These are phyloP conservation scores for Drosophila paucipuncta DNA, from an alignment of 2,888 invertebrate species.

Conservation along the genomic window DNA sequence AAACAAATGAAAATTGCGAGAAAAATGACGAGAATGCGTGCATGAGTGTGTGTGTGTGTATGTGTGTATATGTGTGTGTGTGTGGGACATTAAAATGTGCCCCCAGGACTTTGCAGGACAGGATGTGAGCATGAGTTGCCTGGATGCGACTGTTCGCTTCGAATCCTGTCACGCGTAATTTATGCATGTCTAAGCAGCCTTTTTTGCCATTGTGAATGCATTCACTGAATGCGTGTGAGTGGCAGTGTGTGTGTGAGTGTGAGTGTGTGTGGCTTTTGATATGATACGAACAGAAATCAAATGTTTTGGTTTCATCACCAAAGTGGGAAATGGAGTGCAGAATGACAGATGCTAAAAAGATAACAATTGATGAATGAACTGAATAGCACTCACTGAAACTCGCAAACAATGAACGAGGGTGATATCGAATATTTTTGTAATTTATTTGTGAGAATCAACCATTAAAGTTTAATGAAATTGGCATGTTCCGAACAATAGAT, in stretches of 20 bases:
- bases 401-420: background rate
- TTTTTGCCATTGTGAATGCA: slow-evolving; percentile 35
- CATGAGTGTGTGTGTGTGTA: background rate
- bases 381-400: slow-evolving; percentile 33
- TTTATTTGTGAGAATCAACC: background rate
- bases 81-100: slow-evolving; percentile 33
- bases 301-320: slow-evolving; percentile 17
- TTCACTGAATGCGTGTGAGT: slow-evolving; percentile 3
- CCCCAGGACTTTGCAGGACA: slow-evolving; percentile 23
- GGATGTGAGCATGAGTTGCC: slow-evolving; percentile 29
- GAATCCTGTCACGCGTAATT: slow-evolving; percentile 62
- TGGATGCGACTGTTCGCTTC: slow-evolving; percentile 35
- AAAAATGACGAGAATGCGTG: slow-evolving; percentile 37
- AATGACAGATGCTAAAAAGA: slow-evolving; percentile 1
- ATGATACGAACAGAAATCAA: slow-evolving; percentile 50
- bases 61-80: background rate
- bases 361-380: slow-evolving; percentile 25
- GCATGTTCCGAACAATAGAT: background rate
- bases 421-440: background rate
- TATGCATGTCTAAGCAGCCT: slow-evolving; percentile 72
- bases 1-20: slow-evolving; percentile 48
- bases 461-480: background rate
- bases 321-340: slow-evolving; percentile 27
- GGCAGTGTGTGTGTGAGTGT: slow-evolving; percentile 3
- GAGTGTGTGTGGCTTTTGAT: slow-evolving; percentile 32